phyloP scores from a whole-genome alignment of 1,140 invertebrate genomes.

The Sitobion miscanthi region DNA sequence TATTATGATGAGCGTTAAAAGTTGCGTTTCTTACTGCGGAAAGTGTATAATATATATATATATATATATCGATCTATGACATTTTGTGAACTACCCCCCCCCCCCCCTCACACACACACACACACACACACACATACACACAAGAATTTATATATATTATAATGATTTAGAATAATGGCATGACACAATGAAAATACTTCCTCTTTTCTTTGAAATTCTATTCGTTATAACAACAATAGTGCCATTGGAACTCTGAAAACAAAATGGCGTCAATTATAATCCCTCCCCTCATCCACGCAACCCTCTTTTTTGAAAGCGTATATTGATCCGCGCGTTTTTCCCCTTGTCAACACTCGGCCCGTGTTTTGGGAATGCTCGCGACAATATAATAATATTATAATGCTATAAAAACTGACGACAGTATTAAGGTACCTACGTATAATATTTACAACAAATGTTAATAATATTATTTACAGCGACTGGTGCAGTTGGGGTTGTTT shows the following conservation, averaged over 20 bases:
- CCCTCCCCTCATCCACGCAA: conserved; percentile 19
- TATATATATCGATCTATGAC: background rate
- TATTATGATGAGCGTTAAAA: background rate
- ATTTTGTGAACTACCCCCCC: background rate
- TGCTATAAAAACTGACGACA: conserved; percentile 7
- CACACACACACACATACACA: background rate
- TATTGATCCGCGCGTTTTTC: conserved; percentile 34
- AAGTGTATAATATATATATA: background rate
- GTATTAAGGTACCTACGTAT: background rate
- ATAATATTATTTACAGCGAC: background rate
- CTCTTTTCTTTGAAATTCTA: conserved; percentile 12
- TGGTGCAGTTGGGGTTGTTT: background rate
- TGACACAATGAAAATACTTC: conserved; percentile 27
- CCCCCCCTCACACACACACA: too few relatives aligned
- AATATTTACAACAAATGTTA: conserved; percentile 22
- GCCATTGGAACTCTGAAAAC: conserved; percentile 45
- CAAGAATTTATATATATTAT: background rate
- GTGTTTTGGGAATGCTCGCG: conserved; percentile 1
- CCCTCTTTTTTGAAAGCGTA: conserved; percentile 21
- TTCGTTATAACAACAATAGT: conserved; percentile 42
- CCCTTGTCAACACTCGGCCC: background rate
- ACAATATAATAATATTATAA: conserved; percentile 15
- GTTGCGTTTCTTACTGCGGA: background rate
- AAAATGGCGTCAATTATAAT: conserved; percentile 44
- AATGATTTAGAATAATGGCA: background rate